phyloP scores from a whole-genome alignment of 2,797 vertebrate species.

The Galago senegalensis region DNA sequence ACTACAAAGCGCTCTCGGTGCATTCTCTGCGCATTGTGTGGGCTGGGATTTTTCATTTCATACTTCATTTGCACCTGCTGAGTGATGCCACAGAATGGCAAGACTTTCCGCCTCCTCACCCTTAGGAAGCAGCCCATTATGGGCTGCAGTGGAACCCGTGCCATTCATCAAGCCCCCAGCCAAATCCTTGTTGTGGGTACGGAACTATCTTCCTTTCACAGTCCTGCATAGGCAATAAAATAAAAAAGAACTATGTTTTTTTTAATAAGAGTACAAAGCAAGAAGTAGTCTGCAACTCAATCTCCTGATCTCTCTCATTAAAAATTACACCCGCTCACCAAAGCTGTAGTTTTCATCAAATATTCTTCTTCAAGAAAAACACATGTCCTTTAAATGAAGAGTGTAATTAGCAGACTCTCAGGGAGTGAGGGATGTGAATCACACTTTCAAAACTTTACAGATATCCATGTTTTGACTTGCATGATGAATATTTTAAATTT shows the following conservation, averaged over 20 bases:
- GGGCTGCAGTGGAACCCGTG: conserved; percentile 82
- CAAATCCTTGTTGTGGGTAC: conserved; percentile 65
- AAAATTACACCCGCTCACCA: conserved; percentile 63
- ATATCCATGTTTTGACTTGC: conserved; percentile 18
- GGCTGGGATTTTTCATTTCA: conserved; percentile 88
- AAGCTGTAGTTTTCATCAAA: conserved; percentile 79
- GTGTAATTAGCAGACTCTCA: conserved; percentile 74
- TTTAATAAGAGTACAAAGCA: conserved; percentile 81
- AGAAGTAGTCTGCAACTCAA: conserved; percentile 76
- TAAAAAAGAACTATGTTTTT: conserved; percentile 71
- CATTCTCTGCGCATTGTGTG: conserved; percentile 84
- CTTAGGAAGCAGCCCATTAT: conserved; percentile 83
- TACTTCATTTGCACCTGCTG: conserved; percentile 90
- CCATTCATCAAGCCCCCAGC: conserved; percentile 68
- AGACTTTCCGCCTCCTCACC: conserved; percentile 85
- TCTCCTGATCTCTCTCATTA: conserved; percentile 28
- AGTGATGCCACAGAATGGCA: conserved; percentile 86
- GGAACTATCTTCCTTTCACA: conserved; percentile 72
- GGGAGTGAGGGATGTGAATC: not conserved
- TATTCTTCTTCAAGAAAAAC: conserved; percentile 78
- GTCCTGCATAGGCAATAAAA: conserved; percentile 78
- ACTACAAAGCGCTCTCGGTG: conserved; percentile 81
- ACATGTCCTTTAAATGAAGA: conserved; percentile 28
- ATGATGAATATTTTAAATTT: conserved; percentile 51
- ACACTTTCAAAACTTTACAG: not conserved